A percentile compares a stretch with the other conserved stretches of the same genome.
These are phyloP conservation scores for Panthera tigris DNA, from an alignment of 2,113 vertebrate species.

Conservation along the genomic window DNA sequence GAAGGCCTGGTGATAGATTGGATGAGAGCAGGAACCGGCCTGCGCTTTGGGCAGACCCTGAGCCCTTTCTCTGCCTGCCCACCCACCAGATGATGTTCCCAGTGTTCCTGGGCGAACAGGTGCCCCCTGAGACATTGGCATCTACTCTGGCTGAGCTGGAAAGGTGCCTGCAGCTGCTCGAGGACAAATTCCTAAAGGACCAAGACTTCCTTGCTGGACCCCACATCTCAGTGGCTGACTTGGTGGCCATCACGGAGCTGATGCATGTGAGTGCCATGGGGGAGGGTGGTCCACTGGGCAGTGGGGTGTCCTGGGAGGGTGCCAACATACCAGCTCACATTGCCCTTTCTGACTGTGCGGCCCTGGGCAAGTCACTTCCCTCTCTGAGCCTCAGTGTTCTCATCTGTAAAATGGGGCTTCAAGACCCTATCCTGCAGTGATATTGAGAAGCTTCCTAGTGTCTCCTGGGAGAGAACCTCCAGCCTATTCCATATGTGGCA, in stretches of 20 bases:
- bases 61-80: not conserved
- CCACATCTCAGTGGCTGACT: conserved; percentile 90
- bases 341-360: not conserved
- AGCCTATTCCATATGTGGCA: not conserved
- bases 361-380: not conserved
- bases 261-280: conserved; percentile 84
- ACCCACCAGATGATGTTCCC: conserved; percentile 86
- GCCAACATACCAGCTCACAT: not conserved
- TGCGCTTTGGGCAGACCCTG: not conserved
- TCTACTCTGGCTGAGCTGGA: conserved; percentile 86
- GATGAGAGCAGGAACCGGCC: conserved; percentile 76
- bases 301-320: not conserved
- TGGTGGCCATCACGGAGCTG: conserved; percentile 91
- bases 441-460: not conserved
- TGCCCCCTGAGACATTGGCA: conserved; percentile 88
- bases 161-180: conserved; percentile 84
- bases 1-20: conserved; percentile 81
- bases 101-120: conserved; percentile 82
- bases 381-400: not conserved
- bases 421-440: not conserved
- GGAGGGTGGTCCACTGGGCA: not conserved
- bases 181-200: conserved; percentile 91
- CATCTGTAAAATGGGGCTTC: not conserved
- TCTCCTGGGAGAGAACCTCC: not conserved
- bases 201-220: conserved; percentile 87